phyloP scores from a whole-genome alignment of 2,888 invertebrate genomes.

The Odontomyia ornata region DNA sequence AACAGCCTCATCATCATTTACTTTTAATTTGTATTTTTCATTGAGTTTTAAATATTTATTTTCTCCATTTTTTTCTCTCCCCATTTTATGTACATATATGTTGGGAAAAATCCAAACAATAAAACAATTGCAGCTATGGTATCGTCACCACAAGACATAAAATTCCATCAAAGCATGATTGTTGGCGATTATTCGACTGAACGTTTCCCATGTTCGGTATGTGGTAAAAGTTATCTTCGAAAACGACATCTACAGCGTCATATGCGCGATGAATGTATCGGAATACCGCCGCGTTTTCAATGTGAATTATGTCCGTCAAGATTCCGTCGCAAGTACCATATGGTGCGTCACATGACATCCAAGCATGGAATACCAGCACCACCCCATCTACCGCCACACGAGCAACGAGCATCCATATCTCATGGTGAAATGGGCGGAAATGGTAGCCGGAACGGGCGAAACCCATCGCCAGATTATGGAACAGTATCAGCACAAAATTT shows the following conservation, averaged over 20 bases:
- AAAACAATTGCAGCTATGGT: constrained; percentile 13
- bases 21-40: constrained; percentile 2
- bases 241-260: constrained; percentile 71
- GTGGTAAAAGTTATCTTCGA: constrained; percentile 69
- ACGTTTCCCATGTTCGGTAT: constrained; percentile 67
- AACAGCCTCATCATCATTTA: not conserved
- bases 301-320: constrained; percentile 66
- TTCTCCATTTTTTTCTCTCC: constrained; percentile 40
- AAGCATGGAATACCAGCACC: constrained; percentile 62
- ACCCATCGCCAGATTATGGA: constrained; percentile 51
- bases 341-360: constrained; percentile 65
- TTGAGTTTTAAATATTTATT: constrained; percentile 3
- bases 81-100: not conserved
- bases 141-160: constrained; percentile 33
- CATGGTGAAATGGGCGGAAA: constrained; percentile 17
- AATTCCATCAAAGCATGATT: constrained; percentile 44
- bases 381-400: not conserved
- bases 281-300: constrained; percentile 66
- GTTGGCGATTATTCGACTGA: constrained; percentile 55
- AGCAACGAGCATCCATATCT: constrained; percentile 7
- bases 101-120: too few relatives aligned
- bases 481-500: constrained; percentile 52
- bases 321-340: constrained; percentile 66
- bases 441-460: constrained; percentile 54
- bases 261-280: constrained; percentile 66